Evolutionary conservation across 2,797 vertebrate species (phyloP), one percentile per base, ranked within the genome.

Genomic region (Siniperca obscura): DNA sequence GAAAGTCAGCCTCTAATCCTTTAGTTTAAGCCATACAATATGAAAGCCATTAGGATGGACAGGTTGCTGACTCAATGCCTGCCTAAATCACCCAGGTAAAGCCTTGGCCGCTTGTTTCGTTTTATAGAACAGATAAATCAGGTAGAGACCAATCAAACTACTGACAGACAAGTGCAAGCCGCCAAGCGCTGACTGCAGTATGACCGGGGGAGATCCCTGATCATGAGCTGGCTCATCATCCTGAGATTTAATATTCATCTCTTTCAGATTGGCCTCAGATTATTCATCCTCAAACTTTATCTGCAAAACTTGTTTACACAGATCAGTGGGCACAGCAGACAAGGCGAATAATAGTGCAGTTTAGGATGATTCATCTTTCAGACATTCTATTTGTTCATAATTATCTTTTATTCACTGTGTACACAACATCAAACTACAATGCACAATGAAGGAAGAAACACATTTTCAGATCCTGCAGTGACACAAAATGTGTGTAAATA

Each of bases 11-110:
- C 56, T 56, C 3, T 61, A 62, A 78, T 82, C 52, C 22, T 38
- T 78, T 25, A 56, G 16, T 84, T 83, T 61, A 56, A 84, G 56
- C 72, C 66, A 74, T 82, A 71, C 70, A 74, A 76, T 74, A 36
- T 44, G 70, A 75, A 57, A 82, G 84, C 81, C 78, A 92, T 91
- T 86, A 89, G 71, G 78, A 82, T 17, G 50, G 88, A 92, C 90
- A 93, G 82, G 60, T 50, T 91, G 93, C 92, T 93, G 93, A 92
- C 83, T 91, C 84, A 60, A 44, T 12, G 69, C 69, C 86, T 76
- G 64, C 67, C 89, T 87, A 86, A 89, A 93, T 92, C 88, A 92
- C 84, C 87, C 82, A 90, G 88, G 85, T 87, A 91, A 91, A 87
- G 88, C 85, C 80, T 82, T 16, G 62, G 85, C 83, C 72, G 86